Evolutionary conservation across 2,888 invertebrate genomes (phyloP).

Genomic region (Ametastegia equiseti): DNA sequence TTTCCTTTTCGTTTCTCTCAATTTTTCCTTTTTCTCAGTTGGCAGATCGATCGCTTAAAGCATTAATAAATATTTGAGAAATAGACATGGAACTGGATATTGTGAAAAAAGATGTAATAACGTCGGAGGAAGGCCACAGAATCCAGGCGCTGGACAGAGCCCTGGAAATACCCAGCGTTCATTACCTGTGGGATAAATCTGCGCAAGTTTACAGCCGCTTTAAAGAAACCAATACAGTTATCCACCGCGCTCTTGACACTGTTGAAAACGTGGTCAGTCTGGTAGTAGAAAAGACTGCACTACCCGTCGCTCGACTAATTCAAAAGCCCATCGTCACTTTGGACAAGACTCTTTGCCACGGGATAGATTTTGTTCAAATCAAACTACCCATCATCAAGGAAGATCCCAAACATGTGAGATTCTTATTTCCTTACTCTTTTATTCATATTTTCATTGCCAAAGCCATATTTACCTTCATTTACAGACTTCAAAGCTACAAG

Average conservation of each 20-base stretch:
- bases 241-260: constrained; percentile 84
- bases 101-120: background rate
- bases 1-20: background rate
- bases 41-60: too few relatives aligned
- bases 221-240: constrained; percentile 81
- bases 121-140: constrained; percentile 46
- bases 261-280: constrained; percentile 76
- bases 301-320: constrained; percentile 71
- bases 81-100: background rate
- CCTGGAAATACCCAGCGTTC: constrained; percentile 79
- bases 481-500: too few relatives aligned
- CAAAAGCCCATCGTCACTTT: constrained; percentile 79
- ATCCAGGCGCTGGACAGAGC: constrained; percentile 79
- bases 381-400: constrained; percentile 83
- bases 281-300: constrained; percentile 63
- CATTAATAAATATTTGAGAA: background rate
- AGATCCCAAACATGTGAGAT: constrained; percentile 76
- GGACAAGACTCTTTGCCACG: constrained; percentile 83
- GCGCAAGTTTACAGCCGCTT: constrained; percentile 78
- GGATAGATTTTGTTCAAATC: constrained; percentile 81
- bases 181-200: constrained; percentile 79
- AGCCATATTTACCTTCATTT: constrained; percentile 54
- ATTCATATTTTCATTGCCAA: background rate
- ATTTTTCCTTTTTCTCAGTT: background rate
- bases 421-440: background rate